These are phyloP conservation scores for Eubucco bourcierii DNA, from an alignment of 2,113 vertebrate species.

Conservation along the genomic window DNA sequence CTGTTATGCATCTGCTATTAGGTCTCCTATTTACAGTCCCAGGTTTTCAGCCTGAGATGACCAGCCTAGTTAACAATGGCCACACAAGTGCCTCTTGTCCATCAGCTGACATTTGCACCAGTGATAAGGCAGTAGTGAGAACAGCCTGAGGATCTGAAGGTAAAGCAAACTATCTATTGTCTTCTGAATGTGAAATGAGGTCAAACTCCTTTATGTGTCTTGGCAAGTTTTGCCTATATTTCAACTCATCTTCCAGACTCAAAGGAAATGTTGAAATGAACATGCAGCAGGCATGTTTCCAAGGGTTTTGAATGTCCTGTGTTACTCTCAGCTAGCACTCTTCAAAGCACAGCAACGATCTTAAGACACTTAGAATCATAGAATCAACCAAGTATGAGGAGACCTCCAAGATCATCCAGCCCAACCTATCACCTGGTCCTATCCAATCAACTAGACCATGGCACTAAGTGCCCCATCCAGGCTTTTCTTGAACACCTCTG, in stretches of 20 bases:
- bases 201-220: background rate
- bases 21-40: background rate
- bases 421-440: too few species aligned
- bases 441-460: too few species aligned
- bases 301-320: background rate
- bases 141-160: background rate
- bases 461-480: too few species aligned
- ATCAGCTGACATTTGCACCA: background rate
- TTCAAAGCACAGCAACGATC: background rate
- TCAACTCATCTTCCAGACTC: background rate
- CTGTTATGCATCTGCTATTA: background rate
- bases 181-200: background rate
- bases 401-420: too few species aligned
- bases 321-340: background rate
- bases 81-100: background rate
- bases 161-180: background rate
- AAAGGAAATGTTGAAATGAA: background rate
- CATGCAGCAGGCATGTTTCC: background rate
- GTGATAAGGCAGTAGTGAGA: background rate
- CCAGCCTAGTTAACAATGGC: background rate
- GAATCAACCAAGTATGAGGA: too few species aligned
- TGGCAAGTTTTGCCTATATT: background rate
- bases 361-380: background rate
- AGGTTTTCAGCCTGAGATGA: background rate
- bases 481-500: too few species aligned